Evolutionary conservation across 2,888 invertebrate genomes (phyloP), one percentile per base, ranked within the genome.

Genomic region (Tetheella fluctuosa): DNA sequence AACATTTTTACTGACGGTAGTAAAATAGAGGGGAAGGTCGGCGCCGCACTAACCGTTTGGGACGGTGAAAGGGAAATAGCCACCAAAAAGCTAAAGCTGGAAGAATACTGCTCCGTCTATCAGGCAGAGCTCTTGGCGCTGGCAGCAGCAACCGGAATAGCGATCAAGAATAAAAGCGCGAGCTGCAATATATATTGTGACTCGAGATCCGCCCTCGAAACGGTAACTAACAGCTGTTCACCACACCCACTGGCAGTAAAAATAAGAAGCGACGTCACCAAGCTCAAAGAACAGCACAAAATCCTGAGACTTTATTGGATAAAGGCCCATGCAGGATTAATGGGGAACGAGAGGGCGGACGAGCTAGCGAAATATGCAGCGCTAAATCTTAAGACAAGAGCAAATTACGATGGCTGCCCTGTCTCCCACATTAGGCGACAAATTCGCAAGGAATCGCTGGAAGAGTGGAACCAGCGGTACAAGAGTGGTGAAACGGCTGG

Each of bases 41-140:
- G 67, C 12, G 68, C 67, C 0, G 69, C 68, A 13, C 30, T 64
- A 0, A 59, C 69, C 1, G 59, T 59, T 52, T 69, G 64, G 65
- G 52, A 62, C 20, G 58, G 2, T 63, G 59, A 0, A 23, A 8
- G 7, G 70, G 69, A 39, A 34, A 1, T 54, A 68, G 17, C 60
- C 62, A 20, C 39, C 54, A 0, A 10, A 34, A 34, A 34, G 52
- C 12, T 23, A n/a, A n/a, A n/a, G n/a, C n/a, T n/a, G n/a, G n/a
- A n/a, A n/a, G n/a, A n/a, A n/a, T n/a, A n/a, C n/a, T 67, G 68
- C 59, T 63, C 68, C 0, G 68, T 70, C 1, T 73, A 64, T 58
- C 70, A 70, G 48, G 58, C 70, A 0, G 69, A 69, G 53, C 56
- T 68, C 0, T 57, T 42, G 12, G 69, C 65, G 13, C 23, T 58